Conservation (phyloP, 2,888 invertebrate genomes). For the Diloba caeruleocephala region DNA sequence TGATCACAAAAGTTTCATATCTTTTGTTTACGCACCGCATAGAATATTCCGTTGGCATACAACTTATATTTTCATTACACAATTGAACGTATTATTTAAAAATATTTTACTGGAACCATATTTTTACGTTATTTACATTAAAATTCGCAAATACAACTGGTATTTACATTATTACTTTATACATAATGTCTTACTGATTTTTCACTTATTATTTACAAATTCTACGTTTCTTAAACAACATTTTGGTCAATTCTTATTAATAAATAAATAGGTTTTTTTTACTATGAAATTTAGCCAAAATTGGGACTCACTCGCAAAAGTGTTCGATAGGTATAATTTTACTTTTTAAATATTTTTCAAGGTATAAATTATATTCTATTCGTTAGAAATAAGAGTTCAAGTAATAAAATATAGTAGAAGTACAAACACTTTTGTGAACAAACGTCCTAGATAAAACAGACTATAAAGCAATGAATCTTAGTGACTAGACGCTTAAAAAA, state of each 20-base stretch:
- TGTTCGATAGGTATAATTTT: conserved; percentile 51
- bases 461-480: conserved; percentile 62
- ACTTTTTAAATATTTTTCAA: conserved; percentile 36
- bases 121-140: conserved; percentile 78
- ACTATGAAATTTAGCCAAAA: conserved; percentile 64
- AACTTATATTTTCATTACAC: conserved; percentile 74
- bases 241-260: conserved; percentile 87
- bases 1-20: conserved; percentile 85
- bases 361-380: conserved; percentile 46
- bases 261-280: conserved; percentile 69
- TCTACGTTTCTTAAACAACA: conserved; percentile 79
- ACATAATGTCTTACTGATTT: conserved; percentile 74
- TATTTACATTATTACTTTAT: conserved; percentile 78
- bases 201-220: conserved; percentile 75
- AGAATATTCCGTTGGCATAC: conserved; percentile 82
- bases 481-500: conserved; percentile 65
- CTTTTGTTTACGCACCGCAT: conserved; percentile 85
- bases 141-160: conserved; percentile 84
- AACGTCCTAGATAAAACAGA: conserved; percentile 50
- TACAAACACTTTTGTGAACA: conserved; percentile 57
- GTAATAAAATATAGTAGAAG: conserved; percentile 40
- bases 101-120: conserved; percentile 81
- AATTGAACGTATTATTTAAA: conserved; percentile 78
- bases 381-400: conserved; percentile 30
- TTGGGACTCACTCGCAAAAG: conserved; percentile 62